Percentiles rank a stretch among this genome's conserved stretches.
Evolutionary conservation across 2,888 invertebrate genomes (phyloP).

Genomic region (Camptogramma bilineatum): DNA sequence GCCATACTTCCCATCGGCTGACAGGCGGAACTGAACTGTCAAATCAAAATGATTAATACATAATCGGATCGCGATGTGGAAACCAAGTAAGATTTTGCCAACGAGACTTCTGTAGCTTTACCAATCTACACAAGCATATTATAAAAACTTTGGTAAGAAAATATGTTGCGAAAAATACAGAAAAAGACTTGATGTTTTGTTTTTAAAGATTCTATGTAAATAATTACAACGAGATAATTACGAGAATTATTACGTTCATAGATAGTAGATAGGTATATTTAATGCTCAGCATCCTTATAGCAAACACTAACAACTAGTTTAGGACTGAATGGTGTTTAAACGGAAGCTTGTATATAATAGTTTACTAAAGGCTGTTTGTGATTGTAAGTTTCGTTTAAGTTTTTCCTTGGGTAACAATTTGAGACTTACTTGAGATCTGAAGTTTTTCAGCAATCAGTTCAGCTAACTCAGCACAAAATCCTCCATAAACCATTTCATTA

Average conservation of each 20-base stretch:
- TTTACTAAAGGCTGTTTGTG: no score
- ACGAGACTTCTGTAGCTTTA: not conserved
- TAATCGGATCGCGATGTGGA: not conserved
- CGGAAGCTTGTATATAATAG: no score
- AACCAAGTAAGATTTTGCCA: not conserved
- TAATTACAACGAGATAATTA: no score
- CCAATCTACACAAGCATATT: not conserved
- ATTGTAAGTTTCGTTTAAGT: no score
- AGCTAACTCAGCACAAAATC: slow-evolving; percentile 96
- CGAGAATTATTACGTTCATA: no score
- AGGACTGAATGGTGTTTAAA: no score
- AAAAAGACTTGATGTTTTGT: no score
- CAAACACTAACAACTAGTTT: no score
- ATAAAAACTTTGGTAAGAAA: not conserved
- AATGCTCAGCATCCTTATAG: no score
- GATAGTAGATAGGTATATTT: no score
- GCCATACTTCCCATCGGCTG: slow-evolving; percentile 95
- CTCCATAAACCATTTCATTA: slow-evolving; percentile 85
- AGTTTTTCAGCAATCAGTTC: slow-evolving; percentile 92
- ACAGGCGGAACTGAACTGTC: slow-evolving; percentile 93
- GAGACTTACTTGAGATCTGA: slow-evolving; percentile 92
- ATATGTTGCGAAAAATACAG: not conserved
- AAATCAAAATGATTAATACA: slow-evolving; percentile 44
- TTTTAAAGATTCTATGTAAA: no score
- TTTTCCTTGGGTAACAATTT: not conserved